phyloP scores from a whole-genome alignment of 2,888 invertebrate genomes.

The Psylliodes chrysocephalus region DNA sequence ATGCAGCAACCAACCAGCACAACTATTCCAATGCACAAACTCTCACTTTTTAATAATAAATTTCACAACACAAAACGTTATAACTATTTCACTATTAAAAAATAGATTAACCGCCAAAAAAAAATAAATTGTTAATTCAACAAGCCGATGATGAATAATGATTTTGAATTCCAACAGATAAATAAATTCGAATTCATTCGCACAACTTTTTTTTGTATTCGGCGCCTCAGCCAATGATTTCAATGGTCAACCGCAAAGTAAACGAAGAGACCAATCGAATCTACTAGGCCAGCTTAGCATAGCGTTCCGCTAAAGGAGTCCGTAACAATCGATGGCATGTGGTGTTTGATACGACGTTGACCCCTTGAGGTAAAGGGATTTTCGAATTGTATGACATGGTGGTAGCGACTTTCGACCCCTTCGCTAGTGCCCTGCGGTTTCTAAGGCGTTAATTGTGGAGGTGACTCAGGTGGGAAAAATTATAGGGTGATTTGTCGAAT shows the following conservation, averaged over 20 bases:
- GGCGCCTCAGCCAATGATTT: neutral
- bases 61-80: neutral
- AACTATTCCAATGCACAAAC: neutral
- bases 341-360: constrained; percentile 46
- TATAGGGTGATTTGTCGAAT: neutral
- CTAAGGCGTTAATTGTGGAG: constrained; percentile 8
- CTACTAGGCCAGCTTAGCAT: constrained; percentile 14
- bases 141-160: neutral
- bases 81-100: neutral
- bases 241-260: constrained; percentile 19
- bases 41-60: constrained; percentile 22
- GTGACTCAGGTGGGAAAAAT: neutral
- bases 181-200: too few species aligned
- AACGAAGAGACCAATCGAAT: constrained; percentile 21
- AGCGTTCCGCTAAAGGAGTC: constrained; percentile 45
- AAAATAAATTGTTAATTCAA: neutral
- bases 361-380: constrained; percentile 36
- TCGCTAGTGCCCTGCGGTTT: constrained; percentile 16
- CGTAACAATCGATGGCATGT: constrained; percentile 48
- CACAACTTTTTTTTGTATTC: constrained; percentile 4
- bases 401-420: constrained; percentile 13
- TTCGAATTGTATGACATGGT: constrained; percentile 27
- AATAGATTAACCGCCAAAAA: neutral
- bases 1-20: neutral
- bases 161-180: too few species aligned